Evolutionary conservation across 2,113 vertebrate species (phyloP).

Genomic region (Gasterosteus nipponicus): DNA sequence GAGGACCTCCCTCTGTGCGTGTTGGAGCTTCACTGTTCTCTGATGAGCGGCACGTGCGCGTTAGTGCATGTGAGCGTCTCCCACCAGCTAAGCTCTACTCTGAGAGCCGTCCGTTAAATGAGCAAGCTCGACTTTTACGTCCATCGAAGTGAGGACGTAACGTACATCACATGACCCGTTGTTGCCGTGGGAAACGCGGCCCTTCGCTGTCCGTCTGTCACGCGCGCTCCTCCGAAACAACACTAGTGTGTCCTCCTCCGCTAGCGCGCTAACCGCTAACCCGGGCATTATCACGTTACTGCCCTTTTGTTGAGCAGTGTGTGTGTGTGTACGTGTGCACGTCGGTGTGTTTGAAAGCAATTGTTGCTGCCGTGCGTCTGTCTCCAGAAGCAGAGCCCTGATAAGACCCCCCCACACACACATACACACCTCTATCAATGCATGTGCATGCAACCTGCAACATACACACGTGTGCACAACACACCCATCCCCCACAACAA

Average conservation of each 20-base stretch:
- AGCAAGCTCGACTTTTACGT: not conserved
- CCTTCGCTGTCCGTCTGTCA: no score
- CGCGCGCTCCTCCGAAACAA: constrained; percentile 76
- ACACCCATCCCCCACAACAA: constrained; percentile 57
- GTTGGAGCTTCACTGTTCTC: no score
- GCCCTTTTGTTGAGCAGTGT: constrained; percentile 80
- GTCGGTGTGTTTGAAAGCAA: constrained; percentile 88
- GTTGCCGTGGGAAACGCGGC: no score
- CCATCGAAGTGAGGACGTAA: not conserved
- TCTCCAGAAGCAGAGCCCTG: constrained; percentile 97
- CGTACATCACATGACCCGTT: no score
- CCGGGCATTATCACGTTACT: constrained; percentile 99
- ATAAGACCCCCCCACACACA: constrained; percentile 86
- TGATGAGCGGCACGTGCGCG: no score
- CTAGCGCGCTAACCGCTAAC: constrained; percentile 85
- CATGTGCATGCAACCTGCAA: constrained; percentile 75
- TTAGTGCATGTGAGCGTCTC: no score
- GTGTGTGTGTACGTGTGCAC: constrained; percentile 23
- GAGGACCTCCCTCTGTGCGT: no score
- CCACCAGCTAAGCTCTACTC: no score
- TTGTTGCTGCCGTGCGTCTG: constrained; percentile 94
- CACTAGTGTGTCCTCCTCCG: constrained; percentile 87
- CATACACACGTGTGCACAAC: constrained; percentile 77
- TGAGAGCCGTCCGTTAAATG: not conserved
- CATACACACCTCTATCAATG: constrained; percentile 73